phyloP scores from a whole-genome alignment of 2,888 invertebrate species.

The Cryptosula pallasiana region DNA sequence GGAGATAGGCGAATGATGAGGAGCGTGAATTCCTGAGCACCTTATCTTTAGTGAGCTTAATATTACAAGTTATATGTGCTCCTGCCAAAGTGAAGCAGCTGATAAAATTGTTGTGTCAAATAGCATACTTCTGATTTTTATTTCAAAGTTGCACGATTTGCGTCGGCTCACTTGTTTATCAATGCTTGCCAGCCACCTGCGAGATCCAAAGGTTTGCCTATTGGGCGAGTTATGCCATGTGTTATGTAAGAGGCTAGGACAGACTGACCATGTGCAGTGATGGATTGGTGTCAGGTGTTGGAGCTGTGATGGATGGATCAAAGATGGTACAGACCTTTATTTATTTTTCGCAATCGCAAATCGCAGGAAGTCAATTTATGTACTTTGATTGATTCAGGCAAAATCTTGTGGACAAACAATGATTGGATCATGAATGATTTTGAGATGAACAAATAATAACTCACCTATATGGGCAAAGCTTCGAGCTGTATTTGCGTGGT shows the following conservation, averaged over 20 bases:
- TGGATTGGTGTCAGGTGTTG: no score
- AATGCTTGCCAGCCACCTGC: neutral
- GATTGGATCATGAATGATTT: neutral
- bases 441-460: constrained; percentile 1
- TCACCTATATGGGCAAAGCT: constrained; percentile 44
- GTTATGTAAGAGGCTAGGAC: no score
- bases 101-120: neutral
- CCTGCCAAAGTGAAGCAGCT: neutral
- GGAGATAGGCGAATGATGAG: neutral
- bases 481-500: constrained; percentile 44
- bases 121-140: neutral
- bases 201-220: no score
- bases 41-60: constrained; percentile 5
- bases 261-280: no score
- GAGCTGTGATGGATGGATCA: no score
- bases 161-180: neutral
- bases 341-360: no score
- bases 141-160: neutral
- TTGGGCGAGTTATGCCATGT: no score
- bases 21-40: neutral
- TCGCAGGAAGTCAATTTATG: no score
- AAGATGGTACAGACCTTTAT: no score
- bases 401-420: no score
- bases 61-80: neutral
- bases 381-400: no score